Conservation (phyloP, 2,113 vertebrate species). For the Chaenocephalus aceratus region DNA sequence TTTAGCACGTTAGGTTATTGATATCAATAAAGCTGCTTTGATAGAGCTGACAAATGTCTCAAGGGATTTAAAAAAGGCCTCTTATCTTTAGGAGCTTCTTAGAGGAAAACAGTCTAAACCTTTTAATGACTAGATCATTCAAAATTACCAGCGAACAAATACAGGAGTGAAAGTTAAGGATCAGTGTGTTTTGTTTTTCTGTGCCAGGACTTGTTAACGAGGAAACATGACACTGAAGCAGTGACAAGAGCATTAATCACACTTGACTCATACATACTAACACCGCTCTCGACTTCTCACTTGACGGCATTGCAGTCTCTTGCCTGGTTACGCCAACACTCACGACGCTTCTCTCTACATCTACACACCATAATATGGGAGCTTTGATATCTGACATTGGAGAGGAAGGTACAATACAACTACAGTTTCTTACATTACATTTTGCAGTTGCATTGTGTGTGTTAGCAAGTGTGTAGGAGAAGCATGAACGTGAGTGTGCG, state of each 20-base stretch:
- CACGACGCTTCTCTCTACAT: neutral
- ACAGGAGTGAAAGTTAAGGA: neutral
- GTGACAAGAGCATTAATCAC: slow-evolving; percentile 60
- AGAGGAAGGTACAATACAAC: slow-evolving; percentile 23
- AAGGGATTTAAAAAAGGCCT: neutral
- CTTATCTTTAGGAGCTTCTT: neutral
- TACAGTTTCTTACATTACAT: neutral
- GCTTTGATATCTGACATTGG: slow-evolving; percentile 8
- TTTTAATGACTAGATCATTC: slow-evolving; percentile 8
- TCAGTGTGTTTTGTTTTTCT: slow-evolving; percentile 32
- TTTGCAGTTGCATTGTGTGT: neutral
- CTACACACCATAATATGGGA: neutral
- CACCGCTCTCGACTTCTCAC: slow-evolving; percentile 54
- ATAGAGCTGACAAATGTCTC: neutral
- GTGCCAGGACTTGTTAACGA: slow-evolving; percentile 59
- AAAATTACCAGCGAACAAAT: slow-evolving; percentile 12
- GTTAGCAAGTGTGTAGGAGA: neutral
- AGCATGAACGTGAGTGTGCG: neutral
- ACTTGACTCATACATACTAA: slow-evolving; percentile 58
- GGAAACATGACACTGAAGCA: slow-evolving; percentile 52
- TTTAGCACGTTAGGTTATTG: neutral
- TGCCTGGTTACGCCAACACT: slow-evolving; percentile 26
- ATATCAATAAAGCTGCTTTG: neutral
- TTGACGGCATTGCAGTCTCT: slow-evolving; percentile 36
- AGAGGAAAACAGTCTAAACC: neutral